These are phyloP conservation scores for Atta cephalotes DNA, from an alignment of 1,140 invertebrate species.

Conservation along the genomic window DNA sequence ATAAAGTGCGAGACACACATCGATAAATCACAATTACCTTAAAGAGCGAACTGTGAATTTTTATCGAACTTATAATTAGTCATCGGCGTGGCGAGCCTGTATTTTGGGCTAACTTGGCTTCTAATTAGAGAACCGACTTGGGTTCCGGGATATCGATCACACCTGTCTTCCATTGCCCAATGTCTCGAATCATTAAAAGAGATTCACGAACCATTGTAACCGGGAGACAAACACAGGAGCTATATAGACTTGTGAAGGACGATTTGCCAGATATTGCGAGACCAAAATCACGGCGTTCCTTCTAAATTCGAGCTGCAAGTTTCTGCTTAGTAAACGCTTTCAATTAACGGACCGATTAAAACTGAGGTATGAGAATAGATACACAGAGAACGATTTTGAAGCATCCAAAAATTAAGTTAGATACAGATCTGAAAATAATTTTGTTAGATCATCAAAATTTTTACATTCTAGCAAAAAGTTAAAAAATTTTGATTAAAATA, in stretches of 20 bases:
- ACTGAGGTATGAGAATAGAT: not conserved
- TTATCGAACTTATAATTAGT: constrained; percentile 31
- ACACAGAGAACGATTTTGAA: too few relatives aligned
- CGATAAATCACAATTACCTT: constrained; percentile 55
- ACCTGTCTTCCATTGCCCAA: constrained; percentile 70
- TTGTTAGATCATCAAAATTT: too few relatives aligned
- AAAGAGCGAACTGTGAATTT: constrained; percentile 36
- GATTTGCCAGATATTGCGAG: constrained; percentile 57
- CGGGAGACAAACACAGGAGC: constrained; percentile 52
- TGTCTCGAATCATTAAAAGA: constrained; percentile 75
- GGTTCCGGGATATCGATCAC: constrained; percentile 63
- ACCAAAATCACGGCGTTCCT: not conserved
- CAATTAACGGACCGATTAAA: constrained; percentile 28
- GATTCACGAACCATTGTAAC: constrained; percentile 65
- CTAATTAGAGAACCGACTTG: constrained; percentile 61
- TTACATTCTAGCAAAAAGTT: too few relatives aligned
- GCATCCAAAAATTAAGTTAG: too few relatives aligned
- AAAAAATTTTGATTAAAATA: too few relatives aligned
- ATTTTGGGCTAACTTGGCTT: constrained; percentile 47
- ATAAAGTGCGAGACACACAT: constrained; percentile 15
- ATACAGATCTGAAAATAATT: too few relatives aligned
- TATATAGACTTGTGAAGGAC: constrained; percentile 20
- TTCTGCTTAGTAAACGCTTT: not conserved
- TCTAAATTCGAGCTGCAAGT: constrained; percentile 4
- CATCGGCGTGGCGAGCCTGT: constrained; percentile 18